Base-by-base conservation (phyloP, 2,888 invertebrate genomes). In the Drosophila subsilvestris region DNA sequence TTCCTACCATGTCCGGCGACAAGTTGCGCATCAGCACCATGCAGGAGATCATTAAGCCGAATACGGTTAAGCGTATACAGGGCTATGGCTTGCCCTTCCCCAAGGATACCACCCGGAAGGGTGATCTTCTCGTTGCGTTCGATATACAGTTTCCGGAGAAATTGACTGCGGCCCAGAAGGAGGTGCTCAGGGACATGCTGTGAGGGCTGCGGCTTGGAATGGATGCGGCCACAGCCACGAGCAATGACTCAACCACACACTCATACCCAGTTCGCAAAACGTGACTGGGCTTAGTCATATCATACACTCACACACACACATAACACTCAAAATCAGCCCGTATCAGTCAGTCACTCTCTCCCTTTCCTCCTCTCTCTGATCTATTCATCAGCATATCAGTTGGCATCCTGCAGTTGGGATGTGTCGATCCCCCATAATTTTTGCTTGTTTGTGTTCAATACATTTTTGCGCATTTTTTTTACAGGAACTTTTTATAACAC, bases 111-210 rank as follows among this genome's bases (percentile, higher is more conserved):
- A 95, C 96, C 42, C 94, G 96, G 89, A 96, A 96, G 92, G 99
- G 99, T 70, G 98, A 99, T 93, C 94, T 99, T 17, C 93, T 99
- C 68, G 97, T 99, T 44, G 96, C 96, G 73, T 99, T 99, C 91
- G 98, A 98, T 93, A 98, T 99, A 91, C 96, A 96, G 92, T 99
- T 99, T 93, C 99, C 99, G 0, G 97, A 97, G 61, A 94, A 95
- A 78, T 93, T 98, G 81, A 94, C 96, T 80, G 94, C 95, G 90
- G 95, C 95, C 89, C 95, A 95, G 65, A 98, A 97, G 93, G 98
- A 98, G 93, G 96, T 98, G 91, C 93, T 99, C 65, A 95, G 95
- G 91, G 98, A 98, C 91, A 96, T 97, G 88, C 93, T 97, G 93
- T 97, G 97, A 90, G 90, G 76, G 76, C 43, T 22, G 37, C 25